These are phyloP conservation scores for Electrona antarctica DNA, from an alignment of 2,113 vertebrate species.

Conservation along the genomic window DNA sequence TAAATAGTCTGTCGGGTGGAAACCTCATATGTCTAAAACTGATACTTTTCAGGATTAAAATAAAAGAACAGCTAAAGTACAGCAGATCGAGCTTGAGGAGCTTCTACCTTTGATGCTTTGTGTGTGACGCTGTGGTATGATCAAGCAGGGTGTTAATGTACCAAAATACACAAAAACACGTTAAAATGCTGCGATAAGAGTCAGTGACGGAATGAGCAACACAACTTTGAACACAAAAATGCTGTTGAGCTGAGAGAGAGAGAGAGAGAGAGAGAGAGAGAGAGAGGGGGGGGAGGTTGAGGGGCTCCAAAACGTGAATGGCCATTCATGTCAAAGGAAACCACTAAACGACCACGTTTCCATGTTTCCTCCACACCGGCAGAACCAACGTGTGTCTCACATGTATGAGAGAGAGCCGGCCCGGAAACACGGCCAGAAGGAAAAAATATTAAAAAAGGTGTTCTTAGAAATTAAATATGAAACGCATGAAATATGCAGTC, in stretches of 20 bases:
- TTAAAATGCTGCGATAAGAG: slow-evolving; percentile 16
- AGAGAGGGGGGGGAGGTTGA: not conserved
- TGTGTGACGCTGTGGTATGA: too few species aligned
- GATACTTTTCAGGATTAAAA: too few species aligned
- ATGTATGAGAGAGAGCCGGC: slow-evolving; percentile 29
- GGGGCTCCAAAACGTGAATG: slow-evolving; percentile 56
- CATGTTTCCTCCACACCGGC: slow-evolving; percentile 36
- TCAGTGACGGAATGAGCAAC: slow-evolving; percentile 45
- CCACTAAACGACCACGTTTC: slow-evolving; percentile 68
- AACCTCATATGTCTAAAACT: too few species aligned
- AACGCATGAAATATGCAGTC: slow-evolving; percentile 74
- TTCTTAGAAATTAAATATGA: slow-evolving; percentile 78
- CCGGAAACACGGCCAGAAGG: slow-evolving; percentile 40
- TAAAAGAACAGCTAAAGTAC: too few species aligned
- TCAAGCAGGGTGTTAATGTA: too few species aligned
- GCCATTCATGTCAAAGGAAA: slow-evolving; percentile 73
- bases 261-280: not conserved
- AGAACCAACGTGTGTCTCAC: slow-evolving; percentile 19
- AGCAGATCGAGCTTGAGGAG: too few species aligned
- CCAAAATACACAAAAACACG: not conserved
- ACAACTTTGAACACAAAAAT: slow-evolving; percentile 61
- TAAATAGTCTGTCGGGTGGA: too few species aligned
- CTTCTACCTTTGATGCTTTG: too few species aligned
- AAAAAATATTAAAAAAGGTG: slow-evolving; percentile 36
- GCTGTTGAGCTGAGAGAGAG: slow-evolving; percentile 44